Conservation (phyloP, 2,113 vertebrate species). For the Calyptomena viridis region DNA sequence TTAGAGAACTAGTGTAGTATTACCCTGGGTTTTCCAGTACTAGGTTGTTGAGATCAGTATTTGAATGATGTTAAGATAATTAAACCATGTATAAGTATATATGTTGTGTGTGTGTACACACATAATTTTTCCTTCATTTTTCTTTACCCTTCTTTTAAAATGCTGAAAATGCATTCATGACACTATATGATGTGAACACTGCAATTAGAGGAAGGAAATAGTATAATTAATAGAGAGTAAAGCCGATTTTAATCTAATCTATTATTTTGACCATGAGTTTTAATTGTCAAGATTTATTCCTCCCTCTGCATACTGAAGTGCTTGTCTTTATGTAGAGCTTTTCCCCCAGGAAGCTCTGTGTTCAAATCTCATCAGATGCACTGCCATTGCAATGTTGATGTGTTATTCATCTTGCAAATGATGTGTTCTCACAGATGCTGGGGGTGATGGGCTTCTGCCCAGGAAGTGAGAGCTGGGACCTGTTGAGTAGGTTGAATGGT, state of each 20-base stretch:
- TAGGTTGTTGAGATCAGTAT: not conserved
- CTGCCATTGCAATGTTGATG: not conserved
- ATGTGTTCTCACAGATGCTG: not conserved
- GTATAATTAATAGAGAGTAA: not conserved
- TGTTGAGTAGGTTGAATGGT: accelerated
- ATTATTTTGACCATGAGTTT: not conserved
- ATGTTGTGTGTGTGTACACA: not conserved
- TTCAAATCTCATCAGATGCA: not conserved
- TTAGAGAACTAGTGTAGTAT: conserved; percentile 10
- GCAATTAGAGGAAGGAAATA: not conserved
- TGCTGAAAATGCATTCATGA: not conserved
- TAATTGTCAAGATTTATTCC: not conserved
- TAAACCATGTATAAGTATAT: not conserved
- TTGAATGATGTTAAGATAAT: not conserved
- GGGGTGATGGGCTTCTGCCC: not conserved
- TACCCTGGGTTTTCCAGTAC: not conserved
- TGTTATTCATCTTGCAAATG: not conserved
- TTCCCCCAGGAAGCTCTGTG: not conserved
- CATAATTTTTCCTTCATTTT: not conserved
- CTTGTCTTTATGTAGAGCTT: not conserved
- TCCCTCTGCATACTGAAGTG: not conserved
- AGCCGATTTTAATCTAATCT: not conserved
- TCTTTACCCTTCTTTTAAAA: not conserved
- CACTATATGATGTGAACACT: not conserved
- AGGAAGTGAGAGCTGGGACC: not conserved